Conservation (phyloP, 2,113 vertebrate genomes). For the Hydrolagus affinis region DNA sequence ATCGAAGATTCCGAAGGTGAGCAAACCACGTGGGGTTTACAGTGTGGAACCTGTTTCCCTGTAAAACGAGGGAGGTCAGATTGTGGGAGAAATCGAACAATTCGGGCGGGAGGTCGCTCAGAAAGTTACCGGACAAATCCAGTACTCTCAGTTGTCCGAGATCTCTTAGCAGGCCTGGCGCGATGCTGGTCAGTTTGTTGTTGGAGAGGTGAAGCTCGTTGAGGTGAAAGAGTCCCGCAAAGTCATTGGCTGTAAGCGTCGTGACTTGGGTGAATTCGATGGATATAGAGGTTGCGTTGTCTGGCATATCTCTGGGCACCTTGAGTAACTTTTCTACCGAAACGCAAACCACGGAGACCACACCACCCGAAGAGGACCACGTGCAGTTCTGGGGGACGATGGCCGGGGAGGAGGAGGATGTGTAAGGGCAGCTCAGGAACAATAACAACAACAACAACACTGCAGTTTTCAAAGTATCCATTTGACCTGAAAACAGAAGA, state of each 20-base stretch:
- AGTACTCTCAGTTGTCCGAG: slow-evolving; percentile 54
- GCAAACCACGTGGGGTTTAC: slow-evolving; percentile 48
- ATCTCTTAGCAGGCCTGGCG: slow-evolving; percentile 47
- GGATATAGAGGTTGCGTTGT: slow-evolving; percentile 49
- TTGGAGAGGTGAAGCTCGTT: slow-evolving; percentile 65
- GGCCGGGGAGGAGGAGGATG: too few relatives aligned
- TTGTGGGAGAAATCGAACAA: slow-evolving; percentile 45
- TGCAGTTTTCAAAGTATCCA: neutral
- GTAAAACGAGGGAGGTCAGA: slow-evolving; percentile 62
- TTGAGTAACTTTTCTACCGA: slow-evolving; percentile 44
- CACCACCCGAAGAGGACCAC: slow-evolving; percentile 42
- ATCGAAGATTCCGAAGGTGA: slow-evolving; percentile 46
- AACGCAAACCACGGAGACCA: slow-evolving; percentile 55
- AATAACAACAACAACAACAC: neutral
- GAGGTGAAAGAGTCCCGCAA: slow-evolving; percentile 51
- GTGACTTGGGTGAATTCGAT: slow-evolving; percentile 70
- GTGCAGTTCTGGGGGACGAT: slow-evolving; percentile 41
- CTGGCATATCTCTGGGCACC: slow-evolving; percentile 51
- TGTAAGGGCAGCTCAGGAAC: neutral
- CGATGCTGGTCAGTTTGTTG: slow-evolving; percentile 57
- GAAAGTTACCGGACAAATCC: slow-evolving; percentile 64
- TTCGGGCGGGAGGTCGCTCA: slow-evolving; percentile 46
- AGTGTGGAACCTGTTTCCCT: slow-evolving; percentile 51
- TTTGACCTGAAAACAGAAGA: neutral
- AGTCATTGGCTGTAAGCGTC: slow-evolving; percentile 41